Evolutionary conservation across 2,113 vertebrate genomes (phyloP), one percentile per base, ranked within the genome.

Genomic region (Anarrhichthys ocellatus): DNA sequence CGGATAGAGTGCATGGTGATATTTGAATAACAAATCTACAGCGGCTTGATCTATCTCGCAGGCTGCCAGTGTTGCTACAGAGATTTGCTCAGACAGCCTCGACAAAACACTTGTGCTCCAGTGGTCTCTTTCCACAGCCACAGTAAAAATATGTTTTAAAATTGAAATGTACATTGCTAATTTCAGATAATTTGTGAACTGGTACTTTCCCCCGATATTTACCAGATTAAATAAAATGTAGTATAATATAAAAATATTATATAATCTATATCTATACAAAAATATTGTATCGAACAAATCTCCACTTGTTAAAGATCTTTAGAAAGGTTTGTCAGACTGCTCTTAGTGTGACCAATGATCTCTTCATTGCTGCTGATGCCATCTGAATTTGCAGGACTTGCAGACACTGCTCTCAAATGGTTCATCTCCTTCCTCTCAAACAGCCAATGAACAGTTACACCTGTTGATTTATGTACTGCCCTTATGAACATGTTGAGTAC

Each of bases 11-110:
- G 58, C 24, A 36, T 18, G 22, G 15, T 52, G 50, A 52, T 52
- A 52, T 52, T 22, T 66, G 32, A 38, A 44, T 70, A 66, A 82
- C 14, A 76, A 76, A 48, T 34, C 52, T 59, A 58, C 27, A 61
- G 66, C 42, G 38, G 18, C 29, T 64, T 74, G 64, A 80, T 80
- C 63, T 27, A 42, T 50, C 44, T 24, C 20, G 0, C 67, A 66
- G 38, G 17, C 65, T 76, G 64, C 27, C 67, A 69, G 27, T 34
- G 68, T 27, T 70, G 73, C 67, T 40, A 24, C 62, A 74, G 58
- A 85, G 64, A 66, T 77, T 50, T 66, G 61, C 29, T 69, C 40
- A 68, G 59, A 72, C 38, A 64, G 61, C 17, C 70, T 68, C 66
- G 42, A 76, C 50, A 22, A 40, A 46, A 40, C 40, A 27, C 17